These are phyloP conservation scores for Emydura subglobosa DNA, from an alignment of 2,113 vertebrate genomes.

Conservation along the genomic window DNA sequence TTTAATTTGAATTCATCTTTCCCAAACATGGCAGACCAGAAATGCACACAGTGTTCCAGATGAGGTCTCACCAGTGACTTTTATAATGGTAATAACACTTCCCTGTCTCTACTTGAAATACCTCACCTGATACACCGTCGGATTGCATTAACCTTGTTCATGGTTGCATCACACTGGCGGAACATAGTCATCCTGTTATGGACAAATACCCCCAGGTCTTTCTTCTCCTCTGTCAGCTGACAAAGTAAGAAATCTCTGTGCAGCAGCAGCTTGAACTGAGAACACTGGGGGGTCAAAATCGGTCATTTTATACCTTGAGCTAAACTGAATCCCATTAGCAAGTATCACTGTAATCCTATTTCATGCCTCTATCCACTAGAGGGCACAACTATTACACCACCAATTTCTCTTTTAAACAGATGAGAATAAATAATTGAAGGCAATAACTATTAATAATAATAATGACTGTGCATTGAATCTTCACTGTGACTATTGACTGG, in stretches of 20 bases:
- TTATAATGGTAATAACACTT: neutral
- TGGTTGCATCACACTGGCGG: neutral
- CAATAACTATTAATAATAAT: slow-evolving; percentile 15
- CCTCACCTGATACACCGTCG: neutral
- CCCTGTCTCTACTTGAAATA: neutral
- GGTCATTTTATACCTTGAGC: neutral
- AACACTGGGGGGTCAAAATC: neutral
- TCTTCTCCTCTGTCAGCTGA: neutral
- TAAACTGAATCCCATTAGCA: neutral
- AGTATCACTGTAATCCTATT: neutral
- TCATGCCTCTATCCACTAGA: slow-evolving; percentile 58
- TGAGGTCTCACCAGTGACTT: neutral
- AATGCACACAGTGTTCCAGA: neutral
- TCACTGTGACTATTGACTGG: neutral
- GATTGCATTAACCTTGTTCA: neutral
- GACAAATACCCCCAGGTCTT: neutral
- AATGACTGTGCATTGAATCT: neutral
- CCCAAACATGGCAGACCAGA: neutral
- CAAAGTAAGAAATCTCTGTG: neutral
- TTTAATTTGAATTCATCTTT: neutral
- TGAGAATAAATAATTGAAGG: slow-evolving; percentile 47
- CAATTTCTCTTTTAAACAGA: slow-evolving; percentile 40
- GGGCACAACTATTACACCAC: slow-evolving; percentile 16
- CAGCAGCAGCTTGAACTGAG: neutral
- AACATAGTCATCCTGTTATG: neutral